phyloP scores from a whole-genome alignment of 2,888 invertebrate species.

The Catocala fraxini region DNA sequence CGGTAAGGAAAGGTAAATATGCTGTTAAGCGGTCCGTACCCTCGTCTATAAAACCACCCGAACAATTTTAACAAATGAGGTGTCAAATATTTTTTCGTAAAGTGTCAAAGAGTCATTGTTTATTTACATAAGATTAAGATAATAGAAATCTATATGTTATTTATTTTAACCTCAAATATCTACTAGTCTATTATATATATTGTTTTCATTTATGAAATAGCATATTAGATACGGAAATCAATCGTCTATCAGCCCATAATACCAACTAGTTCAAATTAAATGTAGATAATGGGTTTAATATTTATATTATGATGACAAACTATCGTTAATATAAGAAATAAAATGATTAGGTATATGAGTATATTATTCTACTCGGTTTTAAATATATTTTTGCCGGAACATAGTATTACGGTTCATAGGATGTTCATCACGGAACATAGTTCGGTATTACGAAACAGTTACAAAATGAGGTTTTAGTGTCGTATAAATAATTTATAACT shows the following conservation, averaged over 20 bases:
- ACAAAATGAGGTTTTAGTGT: slow-evolving; percentile 55
- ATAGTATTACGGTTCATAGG: no score
- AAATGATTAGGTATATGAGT: no score
- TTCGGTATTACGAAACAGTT: slow-evolving; percentile 44
- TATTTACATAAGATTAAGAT: no score
- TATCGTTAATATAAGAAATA: no score
- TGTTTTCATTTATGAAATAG: no score
- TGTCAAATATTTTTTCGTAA: slow-evolving; percentile 24
- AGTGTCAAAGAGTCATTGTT: slow-evolving; percentile 9
- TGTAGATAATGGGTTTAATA: no score
- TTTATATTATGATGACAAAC: neutral
- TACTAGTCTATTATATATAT: no score
- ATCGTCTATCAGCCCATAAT: neutral
- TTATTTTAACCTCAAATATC: no score
- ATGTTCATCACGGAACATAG: no score
- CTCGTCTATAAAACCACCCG: slow-evolving; percentile 36
- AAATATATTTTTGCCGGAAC: slow-evolving; percentile 25
- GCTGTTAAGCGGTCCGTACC: slow-evolving; percentile 34
- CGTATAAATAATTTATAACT: slow-evolving; percentile 63
- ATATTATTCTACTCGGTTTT: no score
- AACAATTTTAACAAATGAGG: slow-evolving; percentile 37
- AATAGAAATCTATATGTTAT: no score
- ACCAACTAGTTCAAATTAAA: no score
- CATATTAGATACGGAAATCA: neutral
- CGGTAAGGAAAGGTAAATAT: slow-evolving; percentile 5